These are phyloP conservation scores for Tetanocera ferruginea DNA, from an alignment of 2,888 invertebrate species.

Conservation along the genomic window DNA sequence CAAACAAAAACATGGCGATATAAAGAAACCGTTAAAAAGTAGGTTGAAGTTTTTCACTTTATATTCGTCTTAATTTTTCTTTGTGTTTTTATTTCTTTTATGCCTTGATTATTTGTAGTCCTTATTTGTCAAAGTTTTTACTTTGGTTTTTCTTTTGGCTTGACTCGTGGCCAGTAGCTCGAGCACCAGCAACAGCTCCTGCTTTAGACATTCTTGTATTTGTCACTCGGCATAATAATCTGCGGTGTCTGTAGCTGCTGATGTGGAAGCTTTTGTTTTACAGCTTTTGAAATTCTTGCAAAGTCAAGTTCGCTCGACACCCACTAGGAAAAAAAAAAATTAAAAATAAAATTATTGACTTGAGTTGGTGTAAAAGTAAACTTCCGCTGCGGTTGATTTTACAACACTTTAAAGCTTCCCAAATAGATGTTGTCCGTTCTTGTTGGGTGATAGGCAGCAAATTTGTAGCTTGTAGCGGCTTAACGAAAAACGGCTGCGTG, in stretches of 20 bases:
- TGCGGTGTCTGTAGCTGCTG: neutral
- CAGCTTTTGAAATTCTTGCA: conserved; percentile 1
- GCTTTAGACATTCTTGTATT: neutral
- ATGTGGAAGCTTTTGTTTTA: neutral
- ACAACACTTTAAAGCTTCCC: conserved; percentile 33
- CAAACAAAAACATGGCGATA: neutral
- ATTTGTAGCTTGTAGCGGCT: too few relatives aligned
- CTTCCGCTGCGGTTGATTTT: neutral
- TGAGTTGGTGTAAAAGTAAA: neutral
- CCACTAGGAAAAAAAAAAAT: neutral
- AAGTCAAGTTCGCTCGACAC: conserved; percentile 4
- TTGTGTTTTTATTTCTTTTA: neutral
- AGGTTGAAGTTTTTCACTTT: neutral
- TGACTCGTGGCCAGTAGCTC: neutral
- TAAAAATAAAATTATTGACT: neutral
- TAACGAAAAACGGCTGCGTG: conserved; percentile 53
- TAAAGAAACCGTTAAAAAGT: neutral
- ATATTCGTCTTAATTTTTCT: neutral
- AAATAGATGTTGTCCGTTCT: too few relatives aligned
- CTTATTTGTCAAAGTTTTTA: neutral
- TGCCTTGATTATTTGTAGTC: neutral
- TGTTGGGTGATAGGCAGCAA: too few relatives aligned
- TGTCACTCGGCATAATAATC: conserved; percentile 25
- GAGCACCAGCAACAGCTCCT: neutral
- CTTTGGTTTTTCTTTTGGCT: neutral